phyloP scores from a whole-genome alignment of 1,140 invertebrate species.

The Rhagoletis pomonella region DNA sequence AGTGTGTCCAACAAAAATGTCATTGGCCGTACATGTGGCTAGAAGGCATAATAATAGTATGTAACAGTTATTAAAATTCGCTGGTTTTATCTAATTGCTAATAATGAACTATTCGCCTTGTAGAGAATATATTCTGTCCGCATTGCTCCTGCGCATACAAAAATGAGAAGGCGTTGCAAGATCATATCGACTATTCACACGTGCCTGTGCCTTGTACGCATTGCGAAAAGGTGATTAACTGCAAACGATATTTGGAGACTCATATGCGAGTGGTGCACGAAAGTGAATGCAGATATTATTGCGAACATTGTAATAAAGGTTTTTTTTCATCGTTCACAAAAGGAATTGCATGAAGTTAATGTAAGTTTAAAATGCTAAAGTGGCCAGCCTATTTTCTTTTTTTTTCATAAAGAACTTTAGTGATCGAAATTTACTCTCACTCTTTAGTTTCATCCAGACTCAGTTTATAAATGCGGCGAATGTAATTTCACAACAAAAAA shows the following conservation, averaged over 20 bases:
- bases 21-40: constrained; percentile 69
- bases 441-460: constrained; percentile 59
- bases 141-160: constrained; percentile 65
- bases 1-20: constrained; percentile 68
- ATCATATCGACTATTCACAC: constrained; percentile 67
- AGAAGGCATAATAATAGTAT: constrained; percentile 70
- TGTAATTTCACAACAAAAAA: constrained; percentile 66
- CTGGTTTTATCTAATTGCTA: not conserved
- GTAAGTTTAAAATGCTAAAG: not conserved
- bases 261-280: constrained; percentile 68
- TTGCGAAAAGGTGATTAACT: constrained; percentile 68
- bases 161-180: constrained; percentile 60
- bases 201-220: constrained; percentile 62
- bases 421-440: not conserved
- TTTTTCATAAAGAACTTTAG: not conserved
- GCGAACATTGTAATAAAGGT: constrained; percentile 67
- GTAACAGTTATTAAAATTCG: not conserved
- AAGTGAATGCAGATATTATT: constrained; percentile 67
- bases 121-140: constrained; percentile 65
- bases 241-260: constrained; percentile 64
- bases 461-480: constrained; percentile 62
- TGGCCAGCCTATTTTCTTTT: not conserved
- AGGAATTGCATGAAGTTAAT: constrained; percentile 62
- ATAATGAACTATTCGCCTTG: not conserved
- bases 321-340: constrained; percentile 70